Base-by-base conservation (phyloP, 2,797 vertebrate genomes). In the Falco naumanni region DNA sequence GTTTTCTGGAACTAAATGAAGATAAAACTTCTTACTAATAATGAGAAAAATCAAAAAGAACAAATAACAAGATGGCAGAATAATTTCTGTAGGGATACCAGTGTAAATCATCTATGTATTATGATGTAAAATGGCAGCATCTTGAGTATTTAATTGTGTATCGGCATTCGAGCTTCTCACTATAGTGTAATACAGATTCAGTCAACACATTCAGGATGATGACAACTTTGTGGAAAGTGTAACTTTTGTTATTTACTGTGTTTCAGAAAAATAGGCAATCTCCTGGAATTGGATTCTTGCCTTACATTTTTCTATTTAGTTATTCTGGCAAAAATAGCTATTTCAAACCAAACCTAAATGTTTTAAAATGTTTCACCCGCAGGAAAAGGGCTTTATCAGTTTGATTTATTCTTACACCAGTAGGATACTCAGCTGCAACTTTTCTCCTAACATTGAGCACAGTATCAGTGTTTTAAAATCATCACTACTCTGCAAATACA, bases 171-270 rank as follows among this genome's bases (percentile, higher is more conserved):
- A n/a, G 24, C 54, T 78, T 70, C 28, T 77, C 39, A 22, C 43
- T 41, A 33, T 8, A 57, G 15, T 8, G 29, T 37, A 66, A 82
- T 4, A 25, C 53, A 50, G 28, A 56, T 6, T 53, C 0, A 0
- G 26, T 39, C 59, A 63, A 37, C 26, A 26, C 1, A 20, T 31
- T 60, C 45, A 64, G 2, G 11, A 54, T 5, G 21, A 50, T 8
- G 18, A 34, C 24, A 37, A 56, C 13, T 56, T 47, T 5, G 20
- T 12, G 43, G 34, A 4, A 18, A 37, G 37, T 20, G 2, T 20
- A 8, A 13, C 24, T 83, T 85, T n/a, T 54, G 11, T 82, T n/a
- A 57, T 9, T 41, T 77, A 29, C 6, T 72, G 11, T 8, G 18
- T 57, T 83, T 68, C 1, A 0, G 65, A 66, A 86, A 77, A 77